A percentile compares a stretch with the other conserved stretches of the same genome.
Evolutionary conservation across 1,140 invertebrate species (phyloP).

Genomic region (Drosophila subpulchrella): DNA sequence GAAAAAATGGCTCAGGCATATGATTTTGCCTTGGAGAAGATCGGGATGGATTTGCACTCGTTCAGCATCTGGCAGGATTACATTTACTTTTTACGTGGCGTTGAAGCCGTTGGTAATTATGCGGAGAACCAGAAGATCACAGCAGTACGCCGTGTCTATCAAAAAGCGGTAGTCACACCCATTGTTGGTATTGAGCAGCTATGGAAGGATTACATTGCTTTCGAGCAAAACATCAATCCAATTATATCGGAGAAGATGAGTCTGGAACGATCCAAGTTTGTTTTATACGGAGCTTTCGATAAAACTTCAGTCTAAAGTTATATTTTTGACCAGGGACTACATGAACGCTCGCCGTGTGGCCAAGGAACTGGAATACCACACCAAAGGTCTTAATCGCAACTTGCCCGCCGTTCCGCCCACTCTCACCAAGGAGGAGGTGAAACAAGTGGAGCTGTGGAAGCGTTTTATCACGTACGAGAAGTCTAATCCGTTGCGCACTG

Average conservation of each 20-base stretch:
- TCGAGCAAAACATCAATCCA: slow-evolving; percentile 97
- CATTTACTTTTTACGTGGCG: slow-evolving; percentile 97
- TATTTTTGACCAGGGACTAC: slow-evolving; percentile 89
- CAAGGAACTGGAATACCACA: slow-evolving; percentile 98
- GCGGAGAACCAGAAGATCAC: slow-evolving; percentile 99
- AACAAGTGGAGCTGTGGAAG: slow-evolving; percentile 99
- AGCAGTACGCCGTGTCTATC: slow-evolving; percentile 98
- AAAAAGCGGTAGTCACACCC: slow-evolving; percentile 97
- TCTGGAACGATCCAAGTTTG: slow-evolving; percentile 85
- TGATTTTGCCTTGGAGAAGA: slow-evolving; percentile 99
- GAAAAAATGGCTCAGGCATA: slow-evolving; percentile 99
- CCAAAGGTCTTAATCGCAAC: slow-evolving; percentile 97
- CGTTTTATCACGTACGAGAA: slow-evolving; percentile 99
- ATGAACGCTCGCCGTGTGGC: slow-evolving; percentile 99
- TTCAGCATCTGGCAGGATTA: slow-evolving; percentile 99
- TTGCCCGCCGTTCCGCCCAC: slow-evolving; percentile 97
- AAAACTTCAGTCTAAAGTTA: not conserved
- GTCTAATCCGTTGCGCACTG: slow-evolving; percentile 96
- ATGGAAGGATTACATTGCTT: slow-evolving; percentile 99
- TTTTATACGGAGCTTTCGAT: not conserved
- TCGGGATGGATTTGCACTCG: slow-evolving; percentile 98
- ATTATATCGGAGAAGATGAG: slow-evolving; percentile 93
- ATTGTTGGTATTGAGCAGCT: slow-evolving; percentile 98
- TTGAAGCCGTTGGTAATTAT: slow-evolving; percentile 98
- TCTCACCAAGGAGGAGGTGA: slow-evolving; percentile 95